Percentiles rank a stretch among this genome's conserved stretches.
Evolutionary conservation across 2,888 invertebrate genomes (phyloP).

Genomic region (Chaetogeoica ovagalla): DNA sequence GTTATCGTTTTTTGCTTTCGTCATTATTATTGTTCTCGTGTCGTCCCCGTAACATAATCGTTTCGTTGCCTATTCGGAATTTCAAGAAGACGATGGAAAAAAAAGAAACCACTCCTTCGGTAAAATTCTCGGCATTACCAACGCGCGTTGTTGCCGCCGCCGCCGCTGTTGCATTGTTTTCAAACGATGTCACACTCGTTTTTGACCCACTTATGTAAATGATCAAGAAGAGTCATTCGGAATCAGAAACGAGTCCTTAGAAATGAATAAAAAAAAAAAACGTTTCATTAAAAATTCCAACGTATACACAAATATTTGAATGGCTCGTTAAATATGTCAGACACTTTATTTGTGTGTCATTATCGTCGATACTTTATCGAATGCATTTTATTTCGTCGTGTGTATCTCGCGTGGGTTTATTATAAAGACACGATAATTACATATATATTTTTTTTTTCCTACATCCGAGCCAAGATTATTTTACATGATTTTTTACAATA

Average conservation of each 20-base stretch:
- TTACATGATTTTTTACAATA: background rate
- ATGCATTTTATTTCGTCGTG: background rate
- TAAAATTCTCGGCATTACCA: conserved; percentile 36
- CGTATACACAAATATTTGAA: conserved; percentile 1
- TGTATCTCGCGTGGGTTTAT: background rate
- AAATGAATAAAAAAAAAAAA: conserved; percentile 7
- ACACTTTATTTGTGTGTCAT: background rate
- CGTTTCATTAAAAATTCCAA: background rate
- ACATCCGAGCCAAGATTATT: background rate
- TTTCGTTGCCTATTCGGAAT: conserved; percentile 24
- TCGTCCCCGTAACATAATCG: conserved; percentile 28
- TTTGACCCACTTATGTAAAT: conserved; percentile 43
- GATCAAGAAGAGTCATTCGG: background rate
- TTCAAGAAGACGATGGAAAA: background rate
- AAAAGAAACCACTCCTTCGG: conserved; percentile 42
- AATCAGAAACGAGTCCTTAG: background rate
- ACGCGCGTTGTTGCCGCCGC: conserved; percentile 23
- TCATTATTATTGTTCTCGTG: conserved; percentile 37
- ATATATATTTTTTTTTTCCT: background rate
- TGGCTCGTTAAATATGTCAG: conserved; percentile 3
- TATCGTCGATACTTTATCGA: too few relatives aligned
- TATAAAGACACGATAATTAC: background rate
- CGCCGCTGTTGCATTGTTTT: too few relatives aligned
- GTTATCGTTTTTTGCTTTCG: conserved; percentile 43
- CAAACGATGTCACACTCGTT: background rate